A percentile compares a stretch with the other conserved stretches of the same genome.
These are phyloP conservation scores for Perizoma affinitatum DNA, from an alignment of 2,888 invertebrate species.

Conservation along the genomic window DNA sequence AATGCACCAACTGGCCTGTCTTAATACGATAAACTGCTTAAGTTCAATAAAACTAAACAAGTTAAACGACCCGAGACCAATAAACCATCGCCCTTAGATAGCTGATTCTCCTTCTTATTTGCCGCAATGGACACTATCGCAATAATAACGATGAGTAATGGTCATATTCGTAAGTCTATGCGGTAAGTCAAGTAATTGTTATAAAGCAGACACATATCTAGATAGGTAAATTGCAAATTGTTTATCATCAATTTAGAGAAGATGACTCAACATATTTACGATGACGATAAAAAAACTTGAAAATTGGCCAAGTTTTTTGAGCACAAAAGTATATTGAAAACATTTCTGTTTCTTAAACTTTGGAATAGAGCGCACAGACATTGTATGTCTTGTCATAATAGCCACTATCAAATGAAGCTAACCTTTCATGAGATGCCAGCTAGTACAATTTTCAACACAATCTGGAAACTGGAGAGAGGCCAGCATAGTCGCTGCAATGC, in stretches of 20 bases:
- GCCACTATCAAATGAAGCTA: conserved; percentile 43
- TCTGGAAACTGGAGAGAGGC: conserved; percentile 73
- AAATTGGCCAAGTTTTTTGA: conserved; percentile 23
- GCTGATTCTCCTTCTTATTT: conserved; percentile 47
- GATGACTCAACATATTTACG: too few relatives aligned
- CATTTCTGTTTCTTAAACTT: conserved; percentile 21
- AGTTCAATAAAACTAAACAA: conserved; percentile 78
- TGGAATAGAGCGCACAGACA: conserved; percentile 20
- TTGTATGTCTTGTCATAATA: conserved; percentile 39
- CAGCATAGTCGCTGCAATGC: conserved; percentile 73
- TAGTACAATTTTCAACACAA: conserved; percentile 70
- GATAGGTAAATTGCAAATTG: conserved; percentile 19
- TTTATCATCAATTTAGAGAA: conserved; percentile 40
- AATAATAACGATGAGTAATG: conserved; percentile 57
- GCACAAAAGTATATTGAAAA: conserved; percentile 19
- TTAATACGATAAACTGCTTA: conserved; percentile 78
- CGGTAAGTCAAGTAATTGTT: conserved; percentile 59
- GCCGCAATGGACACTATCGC: conserved; percentile 35
- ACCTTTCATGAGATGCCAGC: conserved; percentile 59
- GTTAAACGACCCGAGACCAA: conserved; percentile 68
- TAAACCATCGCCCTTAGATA: conserved; percentile 62
- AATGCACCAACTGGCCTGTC: conserved; percentile 64
- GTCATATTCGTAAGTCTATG: conserved; percentile 27
- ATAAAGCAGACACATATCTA: conserved; percentile 44
- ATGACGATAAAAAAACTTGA: conserved; percentile 19